Base-by-base conservation (phyloP, 2,888 invertebrate species). In the Branchellion lobata region DNA sequence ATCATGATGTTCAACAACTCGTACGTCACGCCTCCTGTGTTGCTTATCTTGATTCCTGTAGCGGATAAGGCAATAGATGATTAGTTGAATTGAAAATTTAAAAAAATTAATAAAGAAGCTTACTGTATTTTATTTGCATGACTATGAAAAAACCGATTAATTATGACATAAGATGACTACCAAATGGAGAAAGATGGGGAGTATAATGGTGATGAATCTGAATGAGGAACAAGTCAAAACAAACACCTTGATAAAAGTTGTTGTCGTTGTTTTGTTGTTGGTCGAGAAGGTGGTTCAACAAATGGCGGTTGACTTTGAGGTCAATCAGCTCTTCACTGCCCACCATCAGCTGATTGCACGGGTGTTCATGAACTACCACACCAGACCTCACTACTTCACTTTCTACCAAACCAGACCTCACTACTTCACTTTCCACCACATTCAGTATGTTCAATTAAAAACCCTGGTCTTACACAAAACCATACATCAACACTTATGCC, bases 191-290 rank as follows among this genome's bases (percentile, higher is more conserved):
- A n/a, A n/a, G n/a, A n/a, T n/a, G n/a, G n/a, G n/a, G n/a, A n/a
- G n/a, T n/a, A n/a, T n/a, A n/a, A n/a, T n/a, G n/a, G n/a, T n/a
- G n/a, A n/a, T n/a, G n/a, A n/a, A n/a, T n/a, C n/a, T n/a, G n/a
- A n/a, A n/a, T n/a, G n/a, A n/a, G n/a, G n/a, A n/a, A n/a, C n/a
- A n/a, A n/a, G n/a, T n/a, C n/a, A n/a, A n/a, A n/a, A n/a, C n/a
- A n/a, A n/a, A 18, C 21, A 57, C 61, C 61, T 57, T 57, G 61
- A n/a, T 57, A 57, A n/a, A 14, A 57, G 61, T 57, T 57, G 61
- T 57, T 5, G 3, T 57, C 21, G 61, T 57, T 57, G 61, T n/a
- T 24, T 57, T 57, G 14, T 57, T 57, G 61, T n/a, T 57, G 61
- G 14, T 57, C 61, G 3, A 57, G 21, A 24, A 57, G 61, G 3